Evolutionary conservation across 1,140 invertebrate genomes (phyloP), one percentile per base, ranked within the genome.

Genomic region (Solenopsis fugax): DNA sequence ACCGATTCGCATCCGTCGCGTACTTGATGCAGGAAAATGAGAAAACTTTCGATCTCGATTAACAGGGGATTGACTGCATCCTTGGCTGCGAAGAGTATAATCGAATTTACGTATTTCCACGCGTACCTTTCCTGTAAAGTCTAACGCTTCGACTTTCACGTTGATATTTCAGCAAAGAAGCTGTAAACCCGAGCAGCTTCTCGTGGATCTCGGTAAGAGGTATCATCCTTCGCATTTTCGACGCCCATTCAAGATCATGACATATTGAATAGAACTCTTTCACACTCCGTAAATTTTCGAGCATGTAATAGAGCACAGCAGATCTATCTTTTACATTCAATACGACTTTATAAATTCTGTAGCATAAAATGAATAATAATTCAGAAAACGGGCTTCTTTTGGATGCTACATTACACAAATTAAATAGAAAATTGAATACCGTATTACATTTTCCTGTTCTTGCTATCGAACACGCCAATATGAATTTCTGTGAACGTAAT

Each of bases 31-130:
- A 41, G 56, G 81, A 62, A 88, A 89, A 89, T 80, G 80, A 88
- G 87, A 69, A 88, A 88, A 89, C 81, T 89, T 88, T 80, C 75
- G 21, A 80, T 86, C 81, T 86, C 67, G 88, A 89, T 86, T 80
- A 80, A 86, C 48, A 45, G 5, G 29, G 21, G 45, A 65, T 69
- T n/a, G 45, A 62, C 37, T 56, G 2, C 41, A 65, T 1, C 10
- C 45, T 52, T 24, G 45, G 71, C 60, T 65, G 18, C 45, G 37
- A 37, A 56, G 45, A 10, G 29, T 73, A 48, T 56, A 29, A 76
- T 86, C 45, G 54, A 54, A 54, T 29, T 85, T 75, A 76, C 62
- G 16, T 52, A 76, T 86, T 81, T 64, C 41, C 29, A 34, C 16
- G 67, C 48, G 13, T 7, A 75, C 34, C 34, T 56, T 60, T 29